Percentiles rank a stretch among this genome's conserved stretches.
These are phyloP conservation scores for Poicephalus meyeri DNA, from an alignment of 2,113 vertebrate genomes.

Conservation along the genomic window DNA sequence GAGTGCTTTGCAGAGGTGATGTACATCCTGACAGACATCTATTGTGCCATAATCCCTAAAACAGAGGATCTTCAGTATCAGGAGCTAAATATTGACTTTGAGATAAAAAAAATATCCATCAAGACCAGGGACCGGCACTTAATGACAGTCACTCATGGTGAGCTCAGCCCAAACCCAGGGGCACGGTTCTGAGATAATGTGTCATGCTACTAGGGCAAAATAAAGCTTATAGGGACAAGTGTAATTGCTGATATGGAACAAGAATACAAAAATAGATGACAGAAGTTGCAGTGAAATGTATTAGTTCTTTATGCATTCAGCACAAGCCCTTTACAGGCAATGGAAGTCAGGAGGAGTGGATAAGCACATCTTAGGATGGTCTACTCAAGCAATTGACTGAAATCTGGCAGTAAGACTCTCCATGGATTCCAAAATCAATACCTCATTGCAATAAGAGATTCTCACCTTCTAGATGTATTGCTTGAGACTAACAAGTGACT, in stretches of 20 bases:
- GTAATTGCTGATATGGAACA: background rate
- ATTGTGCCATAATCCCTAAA: background rate
- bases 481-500: background rate
- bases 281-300: background rate
- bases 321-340: background rate
- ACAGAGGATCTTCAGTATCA: background rate
- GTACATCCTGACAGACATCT: background rate
- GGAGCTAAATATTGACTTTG: background rate
- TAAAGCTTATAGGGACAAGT: background rate
- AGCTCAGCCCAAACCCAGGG: background rate
- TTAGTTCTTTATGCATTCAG: background rate
- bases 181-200: background rate
- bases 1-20: background rate
- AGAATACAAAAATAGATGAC: background rate
- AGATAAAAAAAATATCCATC: background rate
- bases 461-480: background rate
- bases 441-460: background rate
- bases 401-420: slow-evolving; percentile 1
- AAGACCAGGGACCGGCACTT: background rate
- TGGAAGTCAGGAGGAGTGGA: background rate
- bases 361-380: background rate
- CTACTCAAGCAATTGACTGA: slow-evolving; percentile 10
- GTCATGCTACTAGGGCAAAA: background rate
- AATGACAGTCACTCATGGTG: background rate
- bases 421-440: slow-evolving; percentile 40